Evolutionary conservation across 2,888 invertebrate species (phyloP).

Genomic region (Acanthosepion pharaonis): DNA sequence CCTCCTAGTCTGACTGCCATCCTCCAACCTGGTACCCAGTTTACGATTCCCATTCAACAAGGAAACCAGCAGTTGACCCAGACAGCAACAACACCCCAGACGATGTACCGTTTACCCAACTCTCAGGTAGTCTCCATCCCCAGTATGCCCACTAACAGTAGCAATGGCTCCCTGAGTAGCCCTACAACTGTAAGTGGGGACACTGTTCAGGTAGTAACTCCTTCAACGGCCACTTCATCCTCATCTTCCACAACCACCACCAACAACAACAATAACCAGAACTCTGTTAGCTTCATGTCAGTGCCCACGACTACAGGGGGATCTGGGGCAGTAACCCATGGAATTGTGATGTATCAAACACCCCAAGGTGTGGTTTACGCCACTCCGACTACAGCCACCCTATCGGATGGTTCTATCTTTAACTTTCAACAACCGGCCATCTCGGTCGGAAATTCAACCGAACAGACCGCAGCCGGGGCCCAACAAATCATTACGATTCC

Average conservation of each 20-base stretch:
- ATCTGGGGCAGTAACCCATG: conserved; percentile 62
- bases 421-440: conserved; percentile 72
- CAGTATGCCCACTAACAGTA: neutral
- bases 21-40: conserved; percentile 54
- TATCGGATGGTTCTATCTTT: conserved; percentile 70
- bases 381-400: conserved; percentile 66
- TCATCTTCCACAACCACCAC: neutral
- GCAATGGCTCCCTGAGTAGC: conserved; percentile 11
- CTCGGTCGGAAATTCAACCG: conserved; percentile 58
- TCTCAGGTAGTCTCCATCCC: conserved; percentile 54
- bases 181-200: conserved; percentile 35
- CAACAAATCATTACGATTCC: conserved; percentile 74
- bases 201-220: conserved; percentile 44
- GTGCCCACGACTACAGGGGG: conserved; percentile 45
- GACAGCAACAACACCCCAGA: conserved; percentile 54
- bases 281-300: conserved; percentile 36
- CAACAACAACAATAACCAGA: neutral
- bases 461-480: conserved; percentile 50
- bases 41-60: conserved; percentile 58
- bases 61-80: conserved; percentile 50
- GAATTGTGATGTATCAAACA: conserved; percentile 74
- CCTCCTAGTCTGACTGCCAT: conserved; percentile 54
- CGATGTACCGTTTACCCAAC: conserved; percentile 60
- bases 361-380: conserved; percentile 75
- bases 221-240: conserved; percentile 52